phyloP scores from a whole-genome alignment of 2,797 vertebrate species.

The Leptatherina wallacei region DNA sequence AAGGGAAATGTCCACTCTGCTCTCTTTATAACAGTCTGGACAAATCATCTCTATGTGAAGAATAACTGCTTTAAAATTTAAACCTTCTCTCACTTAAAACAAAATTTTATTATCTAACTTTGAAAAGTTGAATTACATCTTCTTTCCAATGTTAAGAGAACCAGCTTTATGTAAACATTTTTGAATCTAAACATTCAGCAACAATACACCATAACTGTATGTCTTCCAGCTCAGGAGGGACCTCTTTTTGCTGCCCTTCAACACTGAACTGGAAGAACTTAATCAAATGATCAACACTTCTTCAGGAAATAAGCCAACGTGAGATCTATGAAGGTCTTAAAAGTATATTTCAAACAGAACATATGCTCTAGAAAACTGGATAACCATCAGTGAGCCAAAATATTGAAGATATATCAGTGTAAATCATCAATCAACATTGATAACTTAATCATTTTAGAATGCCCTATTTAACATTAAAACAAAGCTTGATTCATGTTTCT shows the following conservation, averaged over 20 bases:
- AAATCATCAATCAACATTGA: not conserved
- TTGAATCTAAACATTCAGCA: not conserved
- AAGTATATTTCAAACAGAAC: not conserved
- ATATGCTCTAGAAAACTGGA: not conserved
- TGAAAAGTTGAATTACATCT: not conserved
- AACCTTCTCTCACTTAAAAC: not conserved
- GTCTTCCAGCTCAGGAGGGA: not conserved
- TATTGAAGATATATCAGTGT: not conserved
- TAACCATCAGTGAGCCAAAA: not conserved
- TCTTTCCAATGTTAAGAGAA: not conserved
- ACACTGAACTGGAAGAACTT: slow-evolving; percentile 10
- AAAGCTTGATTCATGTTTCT: not conserved
- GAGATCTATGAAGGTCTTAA: not conserved
- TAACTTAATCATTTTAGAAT: not conserved
- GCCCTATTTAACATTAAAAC: not conserved
- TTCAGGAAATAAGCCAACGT: not conserved
- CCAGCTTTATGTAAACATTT: not conserved
- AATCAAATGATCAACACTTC: slow-evolving; percentile 17
- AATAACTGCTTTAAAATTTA: not conserved
- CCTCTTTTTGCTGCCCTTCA: not conserved
- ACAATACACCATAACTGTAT: not conserved
- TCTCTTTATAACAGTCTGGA: not conserved
- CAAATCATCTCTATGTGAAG: not conserved
- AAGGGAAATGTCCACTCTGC: not conserved
- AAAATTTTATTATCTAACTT: not conserved